These are phyloP conservation scores for Calliscelio sp. DNA, from an alignment of 2,888 invertebrate genomes.

Conservation along the genomic window DNA sequence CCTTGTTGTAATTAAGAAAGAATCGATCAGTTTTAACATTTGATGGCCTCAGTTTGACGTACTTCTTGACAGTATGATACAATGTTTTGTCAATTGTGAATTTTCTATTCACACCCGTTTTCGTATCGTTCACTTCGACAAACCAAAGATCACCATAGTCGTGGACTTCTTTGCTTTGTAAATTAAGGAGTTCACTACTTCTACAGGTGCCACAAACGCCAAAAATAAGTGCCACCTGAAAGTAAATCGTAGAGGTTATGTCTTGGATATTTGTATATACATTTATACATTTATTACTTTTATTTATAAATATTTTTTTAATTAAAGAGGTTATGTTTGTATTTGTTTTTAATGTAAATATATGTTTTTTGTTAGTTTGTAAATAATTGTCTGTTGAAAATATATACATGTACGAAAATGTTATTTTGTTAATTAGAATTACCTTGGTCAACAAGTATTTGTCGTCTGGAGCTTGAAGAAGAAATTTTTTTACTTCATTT, in stretches of 20 bases:
- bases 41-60: conserved; percentile 17
- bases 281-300: conserved; percentile 4
- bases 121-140: conserved; percentile 1
- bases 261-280: background rate
- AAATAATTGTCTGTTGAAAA: background rate
- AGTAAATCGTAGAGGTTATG: background rate
- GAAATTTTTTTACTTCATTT: background rate
- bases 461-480: background rate
- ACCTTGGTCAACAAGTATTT: background rate
- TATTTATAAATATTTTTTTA: background rate
- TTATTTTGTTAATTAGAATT: background rate
- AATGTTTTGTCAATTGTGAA: background rate
- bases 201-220: background rate
- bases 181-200: background rate
- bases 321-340: background rate
- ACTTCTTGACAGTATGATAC: background rate
- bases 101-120: background rate
- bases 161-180: background rate
- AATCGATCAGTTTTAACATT: conserved; percentile 25
- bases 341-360: too few relatives aligned
- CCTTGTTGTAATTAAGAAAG: conserved; percentile 69
- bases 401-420: background rate
- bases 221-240: background rate
- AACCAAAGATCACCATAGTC: background rate
- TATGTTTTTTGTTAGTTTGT: background rate